A percentile compares a stretch with the other conserved stretches of the same genome.
Conservation (phyloP, 1,140 invertebrate genomes). For the Lithobius niger region DNA sequence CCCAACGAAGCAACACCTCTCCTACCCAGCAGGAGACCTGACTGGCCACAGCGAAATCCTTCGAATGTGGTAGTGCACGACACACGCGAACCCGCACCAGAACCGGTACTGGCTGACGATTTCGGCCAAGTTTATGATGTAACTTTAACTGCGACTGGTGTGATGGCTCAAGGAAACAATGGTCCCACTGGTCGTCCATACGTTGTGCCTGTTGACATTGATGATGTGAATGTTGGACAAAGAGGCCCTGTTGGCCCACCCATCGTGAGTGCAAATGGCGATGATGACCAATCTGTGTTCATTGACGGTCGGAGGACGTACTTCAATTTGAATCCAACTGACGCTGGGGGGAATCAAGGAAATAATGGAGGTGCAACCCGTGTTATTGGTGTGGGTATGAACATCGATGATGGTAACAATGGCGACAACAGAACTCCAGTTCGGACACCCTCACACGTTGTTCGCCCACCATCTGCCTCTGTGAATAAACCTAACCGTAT, state of each 20-base stretch:
- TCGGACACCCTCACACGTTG: neutral
- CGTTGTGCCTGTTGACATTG: conserved; percentile 19
- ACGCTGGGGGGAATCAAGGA: neutral
- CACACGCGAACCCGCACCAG: neutral
- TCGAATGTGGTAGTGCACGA: no score
- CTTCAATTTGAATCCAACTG: conserved; percentile 14
- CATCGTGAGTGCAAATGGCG: conserved; percentile 41
- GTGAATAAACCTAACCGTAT: neutral
- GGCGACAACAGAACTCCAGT: conserved; percentile 16
- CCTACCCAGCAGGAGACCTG: no score
- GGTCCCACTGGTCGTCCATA: neutral
- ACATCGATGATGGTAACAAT: conserved; percentile 9
- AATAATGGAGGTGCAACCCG: conserved; percentile 3
- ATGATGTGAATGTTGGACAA: conserved; percentile 40
- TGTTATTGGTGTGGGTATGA: conserved; percentile 1
- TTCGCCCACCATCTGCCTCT: no score
- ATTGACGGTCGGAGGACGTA: conserved; percentile 81
- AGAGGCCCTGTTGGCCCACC: conserved; percentile 29
- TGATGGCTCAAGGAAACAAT: neutral
- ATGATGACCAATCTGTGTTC: conserved; percentile 73
- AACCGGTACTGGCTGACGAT: neutral
- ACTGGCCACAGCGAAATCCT: no score
- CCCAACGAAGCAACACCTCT: no score
- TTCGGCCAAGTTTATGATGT: neutral
- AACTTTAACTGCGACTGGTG: neutral